A percentile compares a stretch with the other conserved stretches of the same genome.
Conservation (phyloP, 1,140 invertebrate genomes). For the Tetramorium simillimum region DNA sequence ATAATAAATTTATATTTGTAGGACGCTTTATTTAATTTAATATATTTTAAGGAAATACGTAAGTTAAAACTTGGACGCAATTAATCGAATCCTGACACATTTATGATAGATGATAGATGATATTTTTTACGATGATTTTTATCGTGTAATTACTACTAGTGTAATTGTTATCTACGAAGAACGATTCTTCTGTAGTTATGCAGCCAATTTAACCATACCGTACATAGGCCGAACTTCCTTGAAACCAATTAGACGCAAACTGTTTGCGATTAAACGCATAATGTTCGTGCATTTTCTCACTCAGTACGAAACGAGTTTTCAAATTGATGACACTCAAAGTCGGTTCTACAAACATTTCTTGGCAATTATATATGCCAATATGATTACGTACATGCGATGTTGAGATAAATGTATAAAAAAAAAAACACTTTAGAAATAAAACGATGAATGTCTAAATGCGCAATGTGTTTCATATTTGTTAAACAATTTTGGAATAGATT, state of each 20-base stretch:
- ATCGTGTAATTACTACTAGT: neutral
- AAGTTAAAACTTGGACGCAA: neutral
- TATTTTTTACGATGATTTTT: slow-evolving; percentile 21
- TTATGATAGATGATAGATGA: neutral
- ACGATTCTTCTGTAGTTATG: neutral
- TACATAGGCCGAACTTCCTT: slow-evolving; percentile 29
- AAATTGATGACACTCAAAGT: neutral
- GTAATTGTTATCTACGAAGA: neutral
- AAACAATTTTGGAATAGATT: neutral
- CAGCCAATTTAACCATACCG: neutral
- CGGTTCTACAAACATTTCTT: slow-evolving; percentile 18
- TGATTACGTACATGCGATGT: neutral
- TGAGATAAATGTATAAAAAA: neutral
- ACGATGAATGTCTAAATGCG: neutral
- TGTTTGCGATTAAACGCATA: slow-evolving; percentile 47
- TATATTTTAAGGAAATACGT: neutral
- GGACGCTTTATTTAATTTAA: neutral
- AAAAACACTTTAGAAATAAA: slow-evolving; percentile 28
- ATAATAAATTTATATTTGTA: neutral
- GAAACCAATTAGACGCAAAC: slow-evolving; percentile 43
- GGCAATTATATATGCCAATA: neutral
- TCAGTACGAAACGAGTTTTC: slow-evolving; percentile 6
- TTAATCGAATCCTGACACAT: neutral
- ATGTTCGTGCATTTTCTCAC: neutral
- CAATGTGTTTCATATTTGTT: neutral